Evolutionary conservation across 2,888 invertebrate species (phyloP).

Genomic region (Syritta pipiens): DNA sequence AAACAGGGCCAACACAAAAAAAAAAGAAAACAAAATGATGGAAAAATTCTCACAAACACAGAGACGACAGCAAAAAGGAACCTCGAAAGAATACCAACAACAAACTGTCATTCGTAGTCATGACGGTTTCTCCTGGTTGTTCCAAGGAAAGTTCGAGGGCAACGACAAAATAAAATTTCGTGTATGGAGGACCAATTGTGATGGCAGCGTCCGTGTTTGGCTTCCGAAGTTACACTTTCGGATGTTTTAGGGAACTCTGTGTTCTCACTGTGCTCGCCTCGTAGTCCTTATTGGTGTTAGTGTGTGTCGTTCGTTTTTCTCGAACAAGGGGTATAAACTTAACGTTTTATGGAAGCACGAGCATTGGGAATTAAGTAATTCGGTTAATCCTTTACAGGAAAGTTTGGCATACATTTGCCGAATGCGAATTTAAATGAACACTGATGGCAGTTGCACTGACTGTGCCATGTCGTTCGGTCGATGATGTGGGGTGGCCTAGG

Average conservation of each 20-base stretch:
- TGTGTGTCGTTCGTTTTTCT: too few species aligned
- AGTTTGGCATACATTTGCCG: constrained; percentile 60
- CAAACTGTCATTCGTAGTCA: constrained; percentile 54
- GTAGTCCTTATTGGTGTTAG: too few species aligned
- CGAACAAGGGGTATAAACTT: too few species aligned
- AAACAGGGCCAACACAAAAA: not conserved
- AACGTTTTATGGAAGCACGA: constrained; percentile 48
- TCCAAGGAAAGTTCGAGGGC: constrained; percentile 22
- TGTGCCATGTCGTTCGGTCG: not conserved
- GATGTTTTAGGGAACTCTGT: constrained; percentile 34
- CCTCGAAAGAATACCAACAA: constrained; percentile 30
- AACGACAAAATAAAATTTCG: constrained; percentile 49
- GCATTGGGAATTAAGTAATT: constrained; percentile 55
- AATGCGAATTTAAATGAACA: constrained; percentile 60
- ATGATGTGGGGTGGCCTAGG: not conserved
- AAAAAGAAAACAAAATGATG: not conserved
- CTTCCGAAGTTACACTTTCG: constrained; percentile 36
- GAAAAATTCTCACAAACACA: too few species aligned
- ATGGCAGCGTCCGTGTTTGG: constrained; percentile 44
- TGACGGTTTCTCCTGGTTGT: constrained; percentile 1
- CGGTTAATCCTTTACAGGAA: constrained; percentile 60
- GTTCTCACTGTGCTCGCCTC: not conserved
- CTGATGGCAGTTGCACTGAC: constrained; percentile 33
- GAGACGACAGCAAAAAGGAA: too few species aligned
- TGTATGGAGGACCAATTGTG: constrained; percentile 52